A percentile compares a stretch with the other conserved stretches of the same genome.
Conservation (phyloP, 2,888 invertebrate species). For the Bugulina stolonifera region DNA sequence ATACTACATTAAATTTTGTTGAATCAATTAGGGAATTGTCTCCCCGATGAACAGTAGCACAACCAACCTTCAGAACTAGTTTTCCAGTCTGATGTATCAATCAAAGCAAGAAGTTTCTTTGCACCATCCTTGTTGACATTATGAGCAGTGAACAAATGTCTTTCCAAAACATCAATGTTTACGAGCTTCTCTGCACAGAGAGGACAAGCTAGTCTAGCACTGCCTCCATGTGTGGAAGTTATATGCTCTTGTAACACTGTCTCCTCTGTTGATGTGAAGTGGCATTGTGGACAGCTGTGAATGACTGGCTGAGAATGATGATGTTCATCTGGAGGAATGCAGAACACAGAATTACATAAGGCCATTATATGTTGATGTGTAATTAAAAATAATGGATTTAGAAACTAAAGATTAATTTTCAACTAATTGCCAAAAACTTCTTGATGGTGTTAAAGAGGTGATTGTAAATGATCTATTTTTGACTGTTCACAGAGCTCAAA, state of each 20-base stretch:
- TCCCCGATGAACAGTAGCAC: constrained; percentile 25
- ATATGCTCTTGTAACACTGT: neutral
- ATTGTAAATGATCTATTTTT: neutral
- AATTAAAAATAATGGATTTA: neutral
- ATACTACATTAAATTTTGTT: too few species aligned
- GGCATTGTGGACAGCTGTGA: neutral
- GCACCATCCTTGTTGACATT: constrained; percentile 16
- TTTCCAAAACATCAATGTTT: neutral
- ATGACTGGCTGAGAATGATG: neutral
- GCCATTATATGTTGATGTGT: neutral
- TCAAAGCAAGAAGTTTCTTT: neutral
- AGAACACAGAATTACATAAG: neutral
- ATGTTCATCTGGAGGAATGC: neutral
- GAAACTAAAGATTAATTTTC: neutral
- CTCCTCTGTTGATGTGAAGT: neutral
- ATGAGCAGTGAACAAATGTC: neutral
- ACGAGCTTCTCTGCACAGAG: neutral
- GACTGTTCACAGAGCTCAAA: neutral
- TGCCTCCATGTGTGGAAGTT: neutral
- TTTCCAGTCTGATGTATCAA: neutral
- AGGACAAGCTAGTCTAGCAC: neutral
- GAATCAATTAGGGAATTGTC: too few species aligned
- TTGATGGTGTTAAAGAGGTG: neutral
- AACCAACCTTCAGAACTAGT: neutral
- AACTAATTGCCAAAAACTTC: neutral